Evolutionary conservation across 2,113 vertebrate genomes (phyloP).

Genomic region (Triplophysa siluroides): DNA sequence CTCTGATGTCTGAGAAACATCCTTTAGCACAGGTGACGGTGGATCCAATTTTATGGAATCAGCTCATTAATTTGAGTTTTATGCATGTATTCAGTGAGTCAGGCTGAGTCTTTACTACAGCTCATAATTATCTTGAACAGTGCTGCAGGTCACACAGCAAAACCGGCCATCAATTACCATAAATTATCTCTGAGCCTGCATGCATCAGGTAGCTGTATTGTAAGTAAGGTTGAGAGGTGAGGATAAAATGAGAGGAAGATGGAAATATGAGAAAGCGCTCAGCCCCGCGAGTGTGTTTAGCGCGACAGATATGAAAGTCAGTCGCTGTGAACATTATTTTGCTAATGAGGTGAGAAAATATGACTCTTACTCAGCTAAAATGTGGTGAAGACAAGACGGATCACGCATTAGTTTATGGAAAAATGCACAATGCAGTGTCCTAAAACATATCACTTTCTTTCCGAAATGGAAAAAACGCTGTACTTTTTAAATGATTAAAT

Average conservation of each 20-base stretch:
- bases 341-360: constrained; percentile 25
- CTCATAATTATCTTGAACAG: constrained; percentile 39
- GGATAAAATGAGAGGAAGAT: constrained; percentile 20
- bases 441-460: too few relatives aligned
- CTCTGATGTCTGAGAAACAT: constrained; percentile 30
- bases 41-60: constrained; percentile 30
- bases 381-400: background rate
- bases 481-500: too few relatives aligned
- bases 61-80: constrained; percentile 36
- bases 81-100: constrained; percentile 38
- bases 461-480: too few relatives aligned
- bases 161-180: constrained; percentile 51
- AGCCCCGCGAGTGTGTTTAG: constrained; percentile 32
- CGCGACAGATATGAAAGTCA: background rate
- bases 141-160: constrained; percentile 37
- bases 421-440: too few relatives aligned
- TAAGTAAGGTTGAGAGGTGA: constrained; percentile 22
- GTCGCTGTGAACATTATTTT: constrained; percentile 20
- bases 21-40: constrained; percentile 4
- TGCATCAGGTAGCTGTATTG: constrained; percentile 34
- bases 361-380: background rate
- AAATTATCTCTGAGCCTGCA: constrained; percentile 33
- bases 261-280: constrained; percentile 26
- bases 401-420: background rate
- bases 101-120: constrained; percentile 34